Evolutionary conservation across 1,140 invertebrate species (phyloP).

Genomic region (Drosophila bipectinata): DNA sequence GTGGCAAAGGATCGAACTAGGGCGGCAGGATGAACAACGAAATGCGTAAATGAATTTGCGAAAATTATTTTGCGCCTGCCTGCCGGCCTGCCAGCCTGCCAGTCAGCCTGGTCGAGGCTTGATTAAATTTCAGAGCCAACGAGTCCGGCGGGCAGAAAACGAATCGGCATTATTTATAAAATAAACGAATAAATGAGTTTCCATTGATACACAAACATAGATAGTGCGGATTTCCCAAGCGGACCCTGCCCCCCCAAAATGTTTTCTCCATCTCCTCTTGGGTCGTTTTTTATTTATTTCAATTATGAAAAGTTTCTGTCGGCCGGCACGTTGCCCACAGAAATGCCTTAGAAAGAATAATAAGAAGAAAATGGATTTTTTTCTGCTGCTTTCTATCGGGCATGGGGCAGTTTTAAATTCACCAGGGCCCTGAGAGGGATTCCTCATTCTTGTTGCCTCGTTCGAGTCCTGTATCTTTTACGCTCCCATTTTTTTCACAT

Average conservation of each 20-base stretch:
- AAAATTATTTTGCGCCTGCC: constrained; percentile 70
- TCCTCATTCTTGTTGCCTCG: constrained; percentile 8
- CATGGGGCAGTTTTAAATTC: constrained; percentile 41
- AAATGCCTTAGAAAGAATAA: constrained; percentile 13
- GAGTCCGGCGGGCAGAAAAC: constrained; percentile 65
- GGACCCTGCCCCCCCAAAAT: constrained; percentile 23
- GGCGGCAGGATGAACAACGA: constrained; percentile 35
- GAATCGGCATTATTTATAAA: constrained; percentile 64
- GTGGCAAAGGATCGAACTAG: constrained; percentile 18
- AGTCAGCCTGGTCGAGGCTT: constrained; percentile 37
- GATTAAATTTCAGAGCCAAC: constrained; percentile 65
- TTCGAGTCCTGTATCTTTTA: not conserved
- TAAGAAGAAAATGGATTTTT: constrained; percentile 44
- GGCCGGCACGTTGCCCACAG: constrained; percentile 26
- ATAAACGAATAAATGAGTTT: constrained; percentile 59
- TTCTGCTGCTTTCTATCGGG: not conserved
- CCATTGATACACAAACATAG: constrained; percentile 72
- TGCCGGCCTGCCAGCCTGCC: not conserved
- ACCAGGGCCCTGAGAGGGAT: constrained; percentile 13
- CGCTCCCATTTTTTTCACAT: constrained; percentile 15
- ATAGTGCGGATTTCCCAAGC: constrained; percentile 60
- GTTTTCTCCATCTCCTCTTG: constrained; percentile 32
- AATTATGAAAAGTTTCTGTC: constrained; percentile 71
- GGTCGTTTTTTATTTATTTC: constrained; percentile 69
- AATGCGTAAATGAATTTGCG: constrained; percentile 77